A percentile compares a stretch with the other conserved stretches of the same genome.
Conservation (phyloP, 1,140 invertebrate genomes). For the Matsumurasca onukii region DNA sequence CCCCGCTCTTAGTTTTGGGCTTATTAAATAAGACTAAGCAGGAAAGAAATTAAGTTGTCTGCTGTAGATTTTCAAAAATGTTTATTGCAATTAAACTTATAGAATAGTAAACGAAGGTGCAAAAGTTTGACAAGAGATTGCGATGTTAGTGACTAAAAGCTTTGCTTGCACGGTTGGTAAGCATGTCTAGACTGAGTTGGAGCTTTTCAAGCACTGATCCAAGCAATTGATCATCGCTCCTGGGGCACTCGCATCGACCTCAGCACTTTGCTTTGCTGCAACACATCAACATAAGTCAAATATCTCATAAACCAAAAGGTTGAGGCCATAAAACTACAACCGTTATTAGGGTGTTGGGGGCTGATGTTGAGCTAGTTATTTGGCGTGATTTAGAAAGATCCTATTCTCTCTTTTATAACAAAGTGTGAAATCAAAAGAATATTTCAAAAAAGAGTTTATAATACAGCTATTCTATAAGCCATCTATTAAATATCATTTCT, state of each 20-base stretch:
- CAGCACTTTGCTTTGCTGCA: constrained; percentile 70
- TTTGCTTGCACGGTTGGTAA: constrained; percentile 22
- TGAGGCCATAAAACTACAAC: too few species aligned
- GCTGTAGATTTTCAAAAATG: not conserved
- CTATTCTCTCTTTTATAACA: too few species aligned
- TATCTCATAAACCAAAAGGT: too few species aligned
- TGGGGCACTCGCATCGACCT: constrained; percentile 66
- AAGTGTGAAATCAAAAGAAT: too few species aligned
- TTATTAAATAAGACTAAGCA: too few species aligned
- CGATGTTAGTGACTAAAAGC: constrained; percentile 17
- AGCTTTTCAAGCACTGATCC: not conserved
- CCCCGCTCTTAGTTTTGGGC: too few species aligned
- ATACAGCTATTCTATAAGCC: too few species aligned
- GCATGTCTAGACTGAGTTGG: constrained; percentile 15
- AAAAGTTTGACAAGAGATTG: constrained; percentile 4
- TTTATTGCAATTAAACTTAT: constrained; percentile 5
- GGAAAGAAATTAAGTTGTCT: not conserved
- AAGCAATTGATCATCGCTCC: constrained; percentile 54
- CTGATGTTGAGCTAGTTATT: too few species aligned
- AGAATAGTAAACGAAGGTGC: constrained; percentile 21
- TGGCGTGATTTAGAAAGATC: too few species aligned
- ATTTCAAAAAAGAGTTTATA: too few species aligned
- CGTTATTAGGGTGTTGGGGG: too few species aligned
- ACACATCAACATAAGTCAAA: constrained; percentile 38
- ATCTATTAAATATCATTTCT: too few species aligned